Percentiles rank a stretch among this genome's conserved stretches.
Evolutionary conservation across 2,888 invertebrate species (phyloP).

Genomic region (Stenodera caucasica): DNA sequence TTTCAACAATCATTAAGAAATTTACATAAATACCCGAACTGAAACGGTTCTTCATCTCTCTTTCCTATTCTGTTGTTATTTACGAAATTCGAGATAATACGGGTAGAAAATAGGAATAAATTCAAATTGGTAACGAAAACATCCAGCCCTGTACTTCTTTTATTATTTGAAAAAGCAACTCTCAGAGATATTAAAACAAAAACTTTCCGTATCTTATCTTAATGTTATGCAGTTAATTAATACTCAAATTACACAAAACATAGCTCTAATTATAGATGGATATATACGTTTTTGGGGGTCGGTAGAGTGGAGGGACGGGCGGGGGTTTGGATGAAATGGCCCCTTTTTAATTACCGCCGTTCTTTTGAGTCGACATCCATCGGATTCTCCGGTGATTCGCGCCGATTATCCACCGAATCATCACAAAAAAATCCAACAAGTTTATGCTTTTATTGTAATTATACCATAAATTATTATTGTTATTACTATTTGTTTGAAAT

Average conservation of each 20-base stretch:
- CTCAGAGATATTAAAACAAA: slow-evolving; percentile 35
- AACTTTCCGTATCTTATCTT: slow-evolving; percentile 41
- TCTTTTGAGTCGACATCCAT: background rate
- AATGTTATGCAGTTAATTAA: slow-evolving; percentile 48
- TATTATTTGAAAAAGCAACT: slow-evolving; percentile 13
- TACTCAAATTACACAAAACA: slow-evolving; percentile 50
- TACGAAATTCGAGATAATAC: slow-evolving; percentile 37
- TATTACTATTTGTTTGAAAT: too few relatives aligned
- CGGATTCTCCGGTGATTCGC: too few relatives aligned
- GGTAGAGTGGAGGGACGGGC: too few relatives aligned
- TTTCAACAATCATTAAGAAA: slow-evolving; percentile 38
- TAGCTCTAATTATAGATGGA: slow-evolving; percentile 48
- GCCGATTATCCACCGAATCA: too few relatives aligned
- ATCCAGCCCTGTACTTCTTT: background rate
- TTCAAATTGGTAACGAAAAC: slow-evolving; percentile 36
- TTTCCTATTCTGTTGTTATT: slow-evolving; percentile 31
- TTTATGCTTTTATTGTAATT: too few relatives aligned
- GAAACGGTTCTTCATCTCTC: slow-evolving; percentile 18
- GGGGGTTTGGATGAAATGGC: background rate
- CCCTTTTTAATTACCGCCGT: slow-evolving; percentile 2
- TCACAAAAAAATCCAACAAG: too few relatives aligned
- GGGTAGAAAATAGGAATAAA: slow-evolving; percentile 40
- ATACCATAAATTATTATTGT: too few relatives aligned
- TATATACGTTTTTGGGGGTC: slow-evolving; percentile 22
- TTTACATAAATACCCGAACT: slow-evolving; percentile 41